Evolutionary conservation across 2,888 invertebrate genomes (phyloP).

Genomic region (Lasioglossum vierecki): DNA sequence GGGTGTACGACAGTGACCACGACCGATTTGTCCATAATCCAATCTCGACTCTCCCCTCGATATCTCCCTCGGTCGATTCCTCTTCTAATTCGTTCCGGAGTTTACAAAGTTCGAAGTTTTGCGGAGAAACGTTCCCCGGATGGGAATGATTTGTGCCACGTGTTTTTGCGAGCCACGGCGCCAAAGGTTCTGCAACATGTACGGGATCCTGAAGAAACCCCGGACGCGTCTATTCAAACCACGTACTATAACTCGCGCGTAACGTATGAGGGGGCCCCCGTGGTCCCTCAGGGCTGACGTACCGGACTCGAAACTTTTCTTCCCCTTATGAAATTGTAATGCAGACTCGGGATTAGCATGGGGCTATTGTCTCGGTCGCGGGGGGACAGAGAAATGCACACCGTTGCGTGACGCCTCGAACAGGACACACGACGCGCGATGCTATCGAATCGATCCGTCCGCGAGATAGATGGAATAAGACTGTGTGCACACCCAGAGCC

Average conservation of each 20-base stretch:
- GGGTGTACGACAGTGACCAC: neutral
- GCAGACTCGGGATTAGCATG: conserved; percentile 75
- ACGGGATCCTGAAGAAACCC: conserved; percentile 27
- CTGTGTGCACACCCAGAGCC: conserved; percentile 31
- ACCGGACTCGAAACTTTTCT: conserved; percentile 66
- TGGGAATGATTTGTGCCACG: conserved; percentile 46
- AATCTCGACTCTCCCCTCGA: conserved; percentile 4
- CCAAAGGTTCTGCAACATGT: conserved; percentile 53
- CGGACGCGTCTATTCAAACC: conserved; percentile 59
- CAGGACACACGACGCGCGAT: conserved; percentile 56
- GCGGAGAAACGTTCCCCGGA: conserved; percentile 26
- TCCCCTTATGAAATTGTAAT: conserved; percentile 76
- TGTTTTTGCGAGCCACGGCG: conserved; percentile 42
- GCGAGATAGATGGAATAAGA: conserved; percentile 29
- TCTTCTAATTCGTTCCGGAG: conserved; percentile 31
- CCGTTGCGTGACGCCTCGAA: conserved; percentile 57
- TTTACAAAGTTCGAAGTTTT: neutral
- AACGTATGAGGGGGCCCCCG: conserved; percentile 45
- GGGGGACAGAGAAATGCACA: conserved; percentile 54
- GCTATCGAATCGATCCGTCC: conserved; percentile 69
- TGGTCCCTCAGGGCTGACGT: conserved; percentile 61
- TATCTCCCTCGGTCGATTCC: neutral
- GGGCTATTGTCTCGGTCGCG: conserved; percentile 70
- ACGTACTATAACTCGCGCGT: conserved; percentile 67
- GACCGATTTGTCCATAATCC: conserved; percentile 1